phyloP scores from a whole-genome alignment of 2,797 vertebrate genomes.

The Enteromius paludinosus region DNA sequence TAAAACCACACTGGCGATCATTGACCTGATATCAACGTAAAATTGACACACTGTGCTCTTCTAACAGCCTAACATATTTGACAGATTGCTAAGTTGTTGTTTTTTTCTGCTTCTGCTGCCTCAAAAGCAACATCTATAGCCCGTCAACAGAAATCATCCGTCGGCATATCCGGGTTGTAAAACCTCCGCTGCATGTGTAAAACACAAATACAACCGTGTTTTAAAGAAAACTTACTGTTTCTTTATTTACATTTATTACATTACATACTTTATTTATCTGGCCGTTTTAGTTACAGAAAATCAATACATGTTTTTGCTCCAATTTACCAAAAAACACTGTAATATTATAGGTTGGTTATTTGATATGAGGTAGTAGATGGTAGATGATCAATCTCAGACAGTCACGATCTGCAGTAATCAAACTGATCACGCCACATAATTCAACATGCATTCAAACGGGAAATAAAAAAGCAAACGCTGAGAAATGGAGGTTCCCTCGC shows the following conservation, averaged over 20 bases:
- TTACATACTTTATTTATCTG: no score
- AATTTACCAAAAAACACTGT: neutral
- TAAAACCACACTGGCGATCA: neutral
- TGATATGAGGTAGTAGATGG: constrained; percentile 11
- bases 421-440: neutral
- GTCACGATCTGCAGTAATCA: constrained; percentile 36
- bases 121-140: constrained; percentile 21
- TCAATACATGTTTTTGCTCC: neutral
- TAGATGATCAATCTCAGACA: constrained; percentile 17
- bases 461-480: constrained; percentile 14
- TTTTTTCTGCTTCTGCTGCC: neutral
- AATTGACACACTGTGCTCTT: neutral
- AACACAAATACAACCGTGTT: constrained; percentile 33
- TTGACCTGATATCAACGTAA: neutral
- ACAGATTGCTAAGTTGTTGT: neutral
- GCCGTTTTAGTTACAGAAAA: neutral
- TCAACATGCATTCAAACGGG: neutral
- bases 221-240: neutral
- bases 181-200: constrained; percentile 58
- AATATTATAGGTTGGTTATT: constrained; percentile 1
- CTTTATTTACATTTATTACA: neutral
- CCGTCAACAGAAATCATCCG: constrained; percentile 60
- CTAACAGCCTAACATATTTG: neutral
- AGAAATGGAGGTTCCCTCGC: constrained; percentile 12
- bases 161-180: constrained; percentile 73